These are phyloP conservation scores for Heliothis peltigera DNA, from an alignment of 2,888 invertebrate species.

Conservation along the genomic window DNA sequence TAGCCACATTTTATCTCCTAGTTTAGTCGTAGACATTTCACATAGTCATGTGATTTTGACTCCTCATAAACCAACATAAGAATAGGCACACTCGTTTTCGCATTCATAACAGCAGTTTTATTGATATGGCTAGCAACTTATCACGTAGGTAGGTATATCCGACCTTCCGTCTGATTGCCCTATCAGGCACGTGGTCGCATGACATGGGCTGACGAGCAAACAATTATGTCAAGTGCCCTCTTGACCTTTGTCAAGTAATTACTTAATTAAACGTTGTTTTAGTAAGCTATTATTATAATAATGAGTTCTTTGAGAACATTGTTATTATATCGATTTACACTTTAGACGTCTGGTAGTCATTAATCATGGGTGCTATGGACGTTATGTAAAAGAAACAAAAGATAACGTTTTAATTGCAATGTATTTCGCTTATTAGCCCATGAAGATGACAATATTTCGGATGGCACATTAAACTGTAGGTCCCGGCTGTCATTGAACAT, in stretches of 20 bases:
- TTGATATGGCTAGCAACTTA: conserved; percentile 1
- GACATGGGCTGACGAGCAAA: conserved; percentile 11
- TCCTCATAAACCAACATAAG: too few species aligned
- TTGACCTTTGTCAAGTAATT: not conserved
- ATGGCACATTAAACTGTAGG: too few species aligned
- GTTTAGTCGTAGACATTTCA: too few species aligned
- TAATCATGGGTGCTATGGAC: too few species aligned
- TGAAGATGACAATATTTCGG: not conserved
- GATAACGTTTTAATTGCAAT: not conserved
- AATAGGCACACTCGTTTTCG: too few species aligned
- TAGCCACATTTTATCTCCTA: too few species aligned
- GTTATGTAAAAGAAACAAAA: too few species aligned
- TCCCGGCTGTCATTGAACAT: too few species aligned
- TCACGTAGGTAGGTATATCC: conserved; percentile 10
- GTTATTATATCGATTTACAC: too few species aligned
- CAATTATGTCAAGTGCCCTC: conserved; percentile 18
- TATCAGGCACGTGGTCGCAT: conserved; percentile 14
- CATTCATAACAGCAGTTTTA: too few species aligned
- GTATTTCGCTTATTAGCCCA: not conserved
- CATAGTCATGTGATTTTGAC: too few species aligned
- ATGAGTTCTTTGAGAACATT: not conserved
- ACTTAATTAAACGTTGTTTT: conserved; percentile 1
- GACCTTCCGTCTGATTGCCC: conserved; percentile 13
- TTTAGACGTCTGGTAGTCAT: too few species aligned
- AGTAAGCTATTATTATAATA: not conserved